Conservation (phyloP, 1,140 invertebrate species). For the Proctacanthus coquilletti region DNA sequence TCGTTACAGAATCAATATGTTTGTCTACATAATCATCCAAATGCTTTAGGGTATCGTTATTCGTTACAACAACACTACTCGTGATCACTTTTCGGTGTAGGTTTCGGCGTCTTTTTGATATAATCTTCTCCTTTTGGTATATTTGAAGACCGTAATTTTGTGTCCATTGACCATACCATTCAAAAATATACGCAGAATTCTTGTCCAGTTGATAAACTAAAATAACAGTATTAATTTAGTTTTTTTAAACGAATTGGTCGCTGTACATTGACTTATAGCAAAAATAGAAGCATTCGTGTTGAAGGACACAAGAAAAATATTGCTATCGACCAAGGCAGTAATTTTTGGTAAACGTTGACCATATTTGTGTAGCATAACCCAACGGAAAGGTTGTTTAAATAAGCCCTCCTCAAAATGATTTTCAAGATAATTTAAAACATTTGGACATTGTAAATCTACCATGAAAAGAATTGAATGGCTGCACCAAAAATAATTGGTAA, state of each 20-base stretch:
- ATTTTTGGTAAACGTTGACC: no score
- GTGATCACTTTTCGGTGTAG: conserved; percentile 1
- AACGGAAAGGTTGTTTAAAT: no score
- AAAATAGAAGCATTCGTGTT: no score
- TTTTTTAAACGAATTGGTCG: neutral
- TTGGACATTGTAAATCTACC: no score
- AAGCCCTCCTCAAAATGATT: no score
- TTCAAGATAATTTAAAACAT: no score
- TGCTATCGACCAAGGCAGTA: no score
- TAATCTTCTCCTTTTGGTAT: conserved; percentile 7
- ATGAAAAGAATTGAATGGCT: no score
- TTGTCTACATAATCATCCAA: conserved; percentile 6
- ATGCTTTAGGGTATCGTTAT: conserved; percentile 5
- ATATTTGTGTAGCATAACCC: no score
- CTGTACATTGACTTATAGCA: no score
- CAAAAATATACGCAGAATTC: neutral
- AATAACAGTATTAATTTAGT: neutral
- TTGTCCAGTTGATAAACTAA: conserved; percentile 2
- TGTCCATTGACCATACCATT: conserved; percentile 1
- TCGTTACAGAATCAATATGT: conserved; percentile 7
- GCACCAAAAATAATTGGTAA: no score
- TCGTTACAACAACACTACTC: neutral
- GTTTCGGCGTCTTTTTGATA: conserved; percentile 6
- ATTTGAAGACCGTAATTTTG: neutral
- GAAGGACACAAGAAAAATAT: no score